Evolutionary conservation across 1,140 invertebrate species (phyloP).

Genomic region (Plutomurus gul): DNA sequence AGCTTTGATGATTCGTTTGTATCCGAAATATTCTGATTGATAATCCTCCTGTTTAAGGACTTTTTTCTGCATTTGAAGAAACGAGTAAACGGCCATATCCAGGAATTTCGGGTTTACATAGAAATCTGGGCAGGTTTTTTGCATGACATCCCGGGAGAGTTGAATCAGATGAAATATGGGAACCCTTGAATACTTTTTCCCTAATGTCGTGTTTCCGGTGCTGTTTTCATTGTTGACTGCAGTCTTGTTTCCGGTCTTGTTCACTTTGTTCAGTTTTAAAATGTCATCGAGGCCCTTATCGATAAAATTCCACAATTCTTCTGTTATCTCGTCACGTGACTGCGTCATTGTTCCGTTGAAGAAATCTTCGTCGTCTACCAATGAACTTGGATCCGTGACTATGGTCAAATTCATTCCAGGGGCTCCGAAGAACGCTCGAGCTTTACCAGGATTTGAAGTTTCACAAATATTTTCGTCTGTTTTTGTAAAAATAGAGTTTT

Average conservation of each 20-base stretch:
- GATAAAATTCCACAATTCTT: not conserved
- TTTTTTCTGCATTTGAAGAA: conserved; percentile 19
- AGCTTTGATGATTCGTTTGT: not conserved
- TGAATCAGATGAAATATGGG: conserved; percentile 14
- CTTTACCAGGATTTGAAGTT: too few relatives aligned
- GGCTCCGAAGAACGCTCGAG: not conserved
- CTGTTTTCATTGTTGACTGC: too few relatives aligned
- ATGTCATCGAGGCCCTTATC: not conserved
- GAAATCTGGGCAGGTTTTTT: conserved; percentile 30
- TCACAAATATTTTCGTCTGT: not conserved
- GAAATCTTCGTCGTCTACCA: not conserved
- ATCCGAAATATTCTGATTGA: not conserved
- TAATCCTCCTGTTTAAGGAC: not conserved
- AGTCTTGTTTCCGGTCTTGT: too few relatives aligned
- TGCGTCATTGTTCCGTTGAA: not conserved
- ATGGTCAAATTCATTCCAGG: not conserved
- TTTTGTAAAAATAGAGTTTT: not conserved
- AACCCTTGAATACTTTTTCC: not conserved
- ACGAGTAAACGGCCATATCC: conserved; percentile 7
- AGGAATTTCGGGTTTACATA: conserved; percentile 29
- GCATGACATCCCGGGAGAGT: conserved; percentile 12
- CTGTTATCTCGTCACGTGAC: not conserved
- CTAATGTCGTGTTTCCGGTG: too few relatives aligned
- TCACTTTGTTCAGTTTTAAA: not conserved
- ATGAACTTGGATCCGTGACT: not conserved